Evolutionary conservation across 2,888 invertebrate genomes (phyloP).

Genomic region (Mactromeris polynyma): DNA sequence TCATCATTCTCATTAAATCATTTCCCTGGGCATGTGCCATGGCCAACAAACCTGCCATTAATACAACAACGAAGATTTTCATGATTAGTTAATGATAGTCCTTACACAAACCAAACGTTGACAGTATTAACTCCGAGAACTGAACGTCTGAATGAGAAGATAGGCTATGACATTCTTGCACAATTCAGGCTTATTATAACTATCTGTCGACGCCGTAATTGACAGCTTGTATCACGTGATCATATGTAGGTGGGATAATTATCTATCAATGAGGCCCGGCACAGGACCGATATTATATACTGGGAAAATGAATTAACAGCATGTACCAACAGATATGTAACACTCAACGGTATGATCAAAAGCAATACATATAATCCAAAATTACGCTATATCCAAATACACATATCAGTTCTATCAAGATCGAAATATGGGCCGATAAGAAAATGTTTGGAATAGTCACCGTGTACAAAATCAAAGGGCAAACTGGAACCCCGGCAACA

Average conservation of each 20-base stretch:
- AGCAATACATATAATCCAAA: background rate
- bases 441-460: no score
- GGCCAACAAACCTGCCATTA: constrained; percentile 2
- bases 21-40: background rate
- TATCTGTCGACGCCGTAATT: constrained; percentile 28
- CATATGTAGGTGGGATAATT: background rate
- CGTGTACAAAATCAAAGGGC: no score
- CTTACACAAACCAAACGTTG: background rate
- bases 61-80: background rate
- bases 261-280: background rate
- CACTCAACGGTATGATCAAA: background rate
- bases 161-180: background rate
- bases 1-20: background rate
- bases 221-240: constrained; percentile 30
- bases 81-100: background rate
- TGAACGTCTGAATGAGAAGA: background rate
- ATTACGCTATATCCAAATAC: no score
- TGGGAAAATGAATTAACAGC: no score
- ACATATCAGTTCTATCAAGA: no score
- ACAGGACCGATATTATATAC: background rate
- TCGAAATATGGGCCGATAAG: no score
- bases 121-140: background rate
- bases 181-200: constrained; percentile 27
- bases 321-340: no score
- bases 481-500: no score